Evolutionary conservation across 1,140 invertebrate genomes (phyloP), one percentile per base, ranked within the genome.

Genomic region (Bombus balteatus): DNA sequence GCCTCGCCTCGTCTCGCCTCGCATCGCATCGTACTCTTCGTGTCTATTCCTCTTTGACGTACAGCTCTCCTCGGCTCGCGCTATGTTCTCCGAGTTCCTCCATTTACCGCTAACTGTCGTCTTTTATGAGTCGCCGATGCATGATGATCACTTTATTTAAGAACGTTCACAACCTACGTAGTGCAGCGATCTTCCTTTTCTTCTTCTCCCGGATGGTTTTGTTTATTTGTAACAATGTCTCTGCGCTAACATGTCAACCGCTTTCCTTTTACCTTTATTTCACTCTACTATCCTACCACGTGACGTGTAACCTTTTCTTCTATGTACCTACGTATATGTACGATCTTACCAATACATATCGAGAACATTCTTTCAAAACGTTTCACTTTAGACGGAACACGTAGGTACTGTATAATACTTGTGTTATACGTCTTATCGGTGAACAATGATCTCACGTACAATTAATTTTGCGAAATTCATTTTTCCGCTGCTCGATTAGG

Each of bases 61-160:
- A 9, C n/a, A 2, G 41, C 41, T 81, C 71, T 81, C 59, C 41
- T 32, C 39, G 32, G 22, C 32, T 18, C 22, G 71, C 37, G 66
- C 73, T 53, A 53, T 68, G 34, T 37, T 73, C 74, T 25, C 34
- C 82, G 12, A n/a, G 34, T 41, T 71, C 65, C 66, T 32, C 76
- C 66, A 34, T 71, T 79, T 72, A 84, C 75, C 75, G 76, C 76
- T 79, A 84, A 62, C 83, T 79, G 76, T 84, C 83, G 83, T 39
- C 66, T 72, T 47, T n/a, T 59, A 62, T 32, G 39, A 57, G 39
- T 41, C 65, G 66, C 53, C 76, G 66, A 84, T 84, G 66, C 83
- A 62, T 13, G 76, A 78, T 80, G 76, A 80, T 59, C 83, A 39
- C 83, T 79, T 84, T 68, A 78, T 84, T 84, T 68, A 25, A 59